Conservation (phyloP, 2,113 vertebrate species). For the Anarrhichthys ocellatus region DNA sequence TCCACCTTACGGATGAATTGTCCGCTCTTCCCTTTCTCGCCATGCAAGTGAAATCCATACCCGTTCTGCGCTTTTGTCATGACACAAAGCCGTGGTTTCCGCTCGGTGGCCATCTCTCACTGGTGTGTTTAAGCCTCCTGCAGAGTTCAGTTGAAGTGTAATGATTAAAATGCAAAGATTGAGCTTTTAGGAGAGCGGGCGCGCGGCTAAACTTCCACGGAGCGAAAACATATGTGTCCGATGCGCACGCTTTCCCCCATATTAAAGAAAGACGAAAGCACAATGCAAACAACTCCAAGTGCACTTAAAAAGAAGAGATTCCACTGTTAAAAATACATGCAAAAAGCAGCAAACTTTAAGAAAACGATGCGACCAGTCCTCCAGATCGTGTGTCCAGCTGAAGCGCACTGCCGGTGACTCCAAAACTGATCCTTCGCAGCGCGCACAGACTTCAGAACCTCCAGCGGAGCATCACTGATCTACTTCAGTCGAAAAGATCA, state of each 20-base stretch:
- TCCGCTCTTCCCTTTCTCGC: slow-evolving; percentile 94
- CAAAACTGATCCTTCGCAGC: slow-evolving; percentile 32
- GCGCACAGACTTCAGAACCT: slow-evolving; percentile 31
- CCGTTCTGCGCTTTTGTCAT: slow-evolving; percentile 89
- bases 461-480: slow-evolving; percentile 23
- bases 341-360: slow-evolving; percentile 1
- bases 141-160: slow-evolving; percentile 21
- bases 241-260: slow-evolving; percentile 33
- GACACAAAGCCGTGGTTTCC: slow-evolving; percentile 91
- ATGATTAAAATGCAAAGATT: slow-evolving; percentile 14
- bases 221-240: slow-evolving; percentile 51
- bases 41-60: slow-evolving; percentile 97
- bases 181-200: slow-evolving; percentile 43
- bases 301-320: background rate
- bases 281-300: background rate
- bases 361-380: slow-evolving; percentile 15
- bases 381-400: slow-evolving; percentile 33
- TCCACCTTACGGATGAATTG: slow-evolving; percentile 97
- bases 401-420: slow-evolving; percentile 49
- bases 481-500: slow-evolving; percentile 13
- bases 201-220: slow-evolving; percentile 54
- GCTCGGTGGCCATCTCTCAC: slow-evolving; percentile 87
- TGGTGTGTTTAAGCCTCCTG: slow-evolving; percentile 28
- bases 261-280: background rate
- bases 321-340: background rate